Percentiles rank a stretch among this genome's conserved stretches.
These are phyloP conservation scores for Eupeodes luniger DNA, from an alignment of 2,888 invertebrate genomes.

Conservation along the genomic window DNA sequence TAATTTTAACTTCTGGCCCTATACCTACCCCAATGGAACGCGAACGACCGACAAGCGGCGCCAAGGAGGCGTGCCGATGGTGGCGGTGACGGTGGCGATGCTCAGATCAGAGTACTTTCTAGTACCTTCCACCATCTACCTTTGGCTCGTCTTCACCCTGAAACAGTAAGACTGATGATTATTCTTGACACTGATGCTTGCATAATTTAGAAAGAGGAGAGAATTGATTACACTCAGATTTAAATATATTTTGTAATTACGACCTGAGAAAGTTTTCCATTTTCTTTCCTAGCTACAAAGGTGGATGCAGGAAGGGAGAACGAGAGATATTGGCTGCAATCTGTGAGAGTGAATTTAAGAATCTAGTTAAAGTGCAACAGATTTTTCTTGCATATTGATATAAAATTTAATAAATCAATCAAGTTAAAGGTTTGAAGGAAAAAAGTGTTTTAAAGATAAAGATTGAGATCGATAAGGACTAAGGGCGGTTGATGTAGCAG, in stretches of 20 bases:
- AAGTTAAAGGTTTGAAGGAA: background rate
- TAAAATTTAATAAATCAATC: background rate
- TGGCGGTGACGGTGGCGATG: background rate
- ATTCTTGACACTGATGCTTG: slow-evolving; percentile 56
- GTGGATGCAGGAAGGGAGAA: background rate
- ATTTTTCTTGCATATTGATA: background rate
- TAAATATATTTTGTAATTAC: slow-evolving; percentile 70
- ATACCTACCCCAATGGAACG: slow-evolving; percentile 19
- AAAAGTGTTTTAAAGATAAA: background rate
- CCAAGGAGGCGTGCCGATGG: background rate
- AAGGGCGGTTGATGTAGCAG: too few relatives aligned
- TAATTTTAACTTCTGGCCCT: slow-evolving; percentile 64
- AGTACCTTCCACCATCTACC: slow-evolving; percentile 1
- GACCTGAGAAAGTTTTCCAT: slow-evolving; percentile 49
- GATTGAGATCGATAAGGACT: background rate
- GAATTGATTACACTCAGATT: slow-evolving; percentile 63
- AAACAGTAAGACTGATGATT: slow-evolving; percentile 46
- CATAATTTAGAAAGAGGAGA: slow-evolving; percentile 60
- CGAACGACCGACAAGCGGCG: background rate
- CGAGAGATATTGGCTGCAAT: slow-evolving; percentile 27
- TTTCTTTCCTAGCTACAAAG: slow-evolving; percentile 48
- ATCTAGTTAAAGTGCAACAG: background rate
- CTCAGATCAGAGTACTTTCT: background rate
- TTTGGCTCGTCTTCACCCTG: slow-evolving; percentile 18
- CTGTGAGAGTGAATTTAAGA: background rate